Base-by-base conservation (phyloP, 53 echinoderm and acorn worm genomes). In the Echinometra lucunter region DNA sequence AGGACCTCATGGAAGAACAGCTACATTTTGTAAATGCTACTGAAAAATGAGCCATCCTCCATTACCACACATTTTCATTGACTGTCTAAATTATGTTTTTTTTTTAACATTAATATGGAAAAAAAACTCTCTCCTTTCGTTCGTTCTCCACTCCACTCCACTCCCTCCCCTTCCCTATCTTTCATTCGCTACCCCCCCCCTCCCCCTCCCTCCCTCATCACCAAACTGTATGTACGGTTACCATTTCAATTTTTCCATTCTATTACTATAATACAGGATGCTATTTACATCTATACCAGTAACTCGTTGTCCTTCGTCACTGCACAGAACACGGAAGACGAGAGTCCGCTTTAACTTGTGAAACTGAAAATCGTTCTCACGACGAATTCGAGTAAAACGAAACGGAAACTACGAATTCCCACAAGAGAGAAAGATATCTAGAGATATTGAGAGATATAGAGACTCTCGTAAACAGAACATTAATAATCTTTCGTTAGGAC, bases 401-500 rank as follows among this genome's bases (percentile, higher is more conserved):
- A 91, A 91, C 91, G 69, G 69, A 91, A 91, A 91, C 44, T 42
- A 38, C 66, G 60, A 91, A 44, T 27, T 67, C 91, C 91, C 91
- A 66, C 67, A 66, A 69, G 60, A 89, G 57, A 25, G 19, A 58
- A 3, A 89, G 57, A n/a, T n/a, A n/a, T n/a, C n/a, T n/a, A n/a
- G n/a, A n/a, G n/a, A n/a, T n/a, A n/a, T n/a, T n/a, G n/a, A 89
- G 8, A 89, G 55, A 53, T 15, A 89, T 30, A 34, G 15, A 58
- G 60, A 91, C 91, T 44, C 45, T 91, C 66, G 60, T 91, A 91
- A 91, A 91, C 91, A 91, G 60, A 91, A 66, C 66, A 66, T 66
- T 91, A 58, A 91, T 66, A 58, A 91, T 91, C 67, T 91, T 91
- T 91, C 91, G 69, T 89, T 89, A 89, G 89, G 89, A 56, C 19